Base-by-base conservation (phyloP, 2,797 vertebrate species). In the Cheirogaleus major region DNA sequence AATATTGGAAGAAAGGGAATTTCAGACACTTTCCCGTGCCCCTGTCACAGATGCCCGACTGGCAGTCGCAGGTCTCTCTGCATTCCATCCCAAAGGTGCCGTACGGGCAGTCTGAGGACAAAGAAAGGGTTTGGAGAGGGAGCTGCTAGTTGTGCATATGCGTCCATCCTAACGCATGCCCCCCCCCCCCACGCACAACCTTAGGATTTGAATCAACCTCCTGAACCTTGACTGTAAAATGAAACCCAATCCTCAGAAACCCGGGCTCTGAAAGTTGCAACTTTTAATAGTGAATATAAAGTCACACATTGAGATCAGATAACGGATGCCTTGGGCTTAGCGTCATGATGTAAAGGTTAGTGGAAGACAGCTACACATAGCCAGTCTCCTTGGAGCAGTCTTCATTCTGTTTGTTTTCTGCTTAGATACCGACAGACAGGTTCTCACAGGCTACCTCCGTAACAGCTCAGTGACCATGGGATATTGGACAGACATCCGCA, bases 61-160 rank as follows among this genome's bases (percentile, higher is more conserved):
- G 99, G 97, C 99, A 99, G 96, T 98, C 99, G 98, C 99, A 99
- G 1, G 98, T 99, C 98, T 99, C 99, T 94, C 99, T 99, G 98
- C 99, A 99, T 94, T 99, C 99, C 61, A 99, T 96, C 75, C 99
- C 99, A 1, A 99, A 99, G 79, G 99, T 99, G 92, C 99, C 99
- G 2, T 99, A 99, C 10, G 98, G 98, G 95, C 99, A 99, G 50
- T 99, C 99, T 99, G 35, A 92, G 84, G 82, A 89, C 82, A 97
- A 80, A 97, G 50, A 17, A 59, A 79, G 45, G 85, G 20, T 45
- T 95, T 27, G 94, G 48, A 76, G 67, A 75, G 14, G 69, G 22
- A 2, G 6, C 22, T 15, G 8, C 11, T 84, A 11, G 17, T 7
- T 59, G n/a, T 10, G 13, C 3, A 5, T 1, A 12, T 52, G 38